phyloP scores from a whole-genome alignment of 2,888 invertebrate species.

The Sylvicola fuscatus region DNA sequence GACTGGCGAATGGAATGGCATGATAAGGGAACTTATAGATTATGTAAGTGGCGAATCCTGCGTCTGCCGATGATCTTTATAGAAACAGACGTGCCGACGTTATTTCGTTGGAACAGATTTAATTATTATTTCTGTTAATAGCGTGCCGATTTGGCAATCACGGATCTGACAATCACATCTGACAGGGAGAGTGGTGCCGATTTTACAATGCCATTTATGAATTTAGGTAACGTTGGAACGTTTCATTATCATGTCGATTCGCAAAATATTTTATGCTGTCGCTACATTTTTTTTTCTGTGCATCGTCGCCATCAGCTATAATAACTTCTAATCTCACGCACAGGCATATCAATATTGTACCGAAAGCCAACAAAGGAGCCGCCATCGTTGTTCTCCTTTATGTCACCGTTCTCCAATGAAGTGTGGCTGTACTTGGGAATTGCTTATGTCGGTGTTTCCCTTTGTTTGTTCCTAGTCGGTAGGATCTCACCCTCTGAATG shows the following conservation, averaged over 20 bases:
- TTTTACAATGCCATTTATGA: constrained; percentile 93
- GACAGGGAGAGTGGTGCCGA: constrained; percentile 75
- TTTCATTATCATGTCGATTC: no score
- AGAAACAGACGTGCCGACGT: no score
- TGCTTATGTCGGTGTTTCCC: constrained; percentile 63
- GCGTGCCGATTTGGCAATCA: constrained; percentile 81
- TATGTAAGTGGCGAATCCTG: constrained; percentile 30
- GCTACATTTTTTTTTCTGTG: no score
- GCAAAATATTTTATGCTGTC: no score
- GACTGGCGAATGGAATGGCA: constrained; percentile 49
- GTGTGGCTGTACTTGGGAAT: constrained; percentile 73
- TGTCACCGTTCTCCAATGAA: constrained; percentile 69
- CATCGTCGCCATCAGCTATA: no score
- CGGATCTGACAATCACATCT: constrained; percentile 76
- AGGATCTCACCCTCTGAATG: constrained; percentile 71
- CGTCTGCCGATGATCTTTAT: no score
- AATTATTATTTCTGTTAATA: constrained; percentile 25
- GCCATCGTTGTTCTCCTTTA: constrained; percentile 78
- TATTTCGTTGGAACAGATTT: no score
- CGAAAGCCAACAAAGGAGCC: constrained; percentile 69
- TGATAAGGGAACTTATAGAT: constrained; percentile 50
- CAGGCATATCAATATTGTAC: constrained; percentile 61
- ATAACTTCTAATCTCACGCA: no score
- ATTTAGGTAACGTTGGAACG: constrained; percentile 43
- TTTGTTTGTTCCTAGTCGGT: constrained; percentile 58